phyloP scores from a whole-genome alignment of 2,113 vertebrate species.

The Thalassarche chlororhynchos region DNA sequence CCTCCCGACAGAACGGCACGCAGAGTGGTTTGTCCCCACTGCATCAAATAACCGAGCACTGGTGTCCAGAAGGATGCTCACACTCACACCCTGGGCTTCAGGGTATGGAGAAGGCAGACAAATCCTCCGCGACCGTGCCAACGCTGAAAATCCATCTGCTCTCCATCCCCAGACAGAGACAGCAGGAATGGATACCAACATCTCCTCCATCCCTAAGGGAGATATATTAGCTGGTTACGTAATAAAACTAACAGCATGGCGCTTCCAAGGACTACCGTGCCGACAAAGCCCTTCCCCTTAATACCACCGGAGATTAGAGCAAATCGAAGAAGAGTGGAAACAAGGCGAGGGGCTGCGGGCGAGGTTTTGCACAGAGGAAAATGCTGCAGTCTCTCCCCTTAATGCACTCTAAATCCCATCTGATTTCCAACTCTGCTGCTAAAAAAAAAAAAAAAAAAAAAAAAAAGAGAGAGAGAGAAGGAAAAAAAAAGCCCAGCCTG shows the following conservation, averaged over 20 bases:
- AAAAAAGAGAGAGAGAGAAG: too few relatives aligned
- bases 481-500: neutral
- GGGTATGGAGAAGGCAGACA: neutral
- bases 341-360: neutral
- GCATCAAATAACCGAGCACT: neutral
- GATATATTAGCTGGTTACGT: constrained; percentile 14
- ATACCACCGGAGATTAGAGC: constrained; percentile 24
- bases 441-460: neutral
- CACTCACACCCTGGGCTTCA: neutral
- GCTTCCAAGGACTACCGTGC: neutral
- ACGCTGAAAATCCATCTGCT: neutral
- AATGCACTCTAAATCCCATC: constrained; percentile 55
- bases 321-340: neutral
- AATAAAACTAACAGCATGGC: neutral
- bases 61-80: neutral
- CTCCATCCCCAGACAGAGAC: neutral
- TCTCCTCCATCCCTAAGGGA: neutral
- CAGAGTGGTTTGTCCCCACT: neutral
- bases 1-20: neutral
- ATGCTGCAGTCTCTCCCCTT: neutral
- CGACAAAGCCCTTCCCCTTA: constrained; percentile 1
- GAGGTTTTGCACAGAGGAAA: neutral
- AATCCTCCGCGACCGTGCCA: neutral
- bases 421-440: constrained; percentile 3
- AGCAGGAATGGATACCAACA: constrained; percentile 4